These are phyloP conservation scores for Cosmopolites sordidus DNA, from an alignment of 2,888 invertebrate species.

Conservation along the genomic window DNA sequence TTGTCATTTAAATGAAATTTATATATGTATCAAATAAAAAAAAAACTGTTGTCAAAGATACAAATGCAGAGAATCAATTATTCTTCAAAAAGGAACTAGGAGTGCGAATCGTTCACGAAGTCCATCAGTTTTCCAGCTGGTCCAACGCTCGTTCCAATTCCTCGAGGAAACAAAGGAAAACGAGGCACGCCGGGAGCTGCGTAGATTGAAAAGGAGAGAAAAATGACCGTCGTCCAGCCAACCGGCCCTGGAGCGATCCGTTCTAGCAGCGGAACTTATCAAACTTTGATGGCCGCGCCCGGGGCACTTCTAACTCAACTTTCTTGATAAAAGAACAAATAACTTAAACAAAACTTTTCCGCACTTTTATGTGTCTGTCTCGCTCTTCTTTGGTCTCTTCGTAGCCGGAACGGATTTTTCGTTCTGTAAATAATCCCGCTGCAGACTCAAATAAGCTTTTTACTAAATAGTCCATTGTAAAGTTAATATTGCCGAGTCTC, in stretches of 20 bases:
- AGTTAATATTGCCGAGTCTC: no score
- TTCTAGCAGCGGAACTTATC: conserved; percentile 44
- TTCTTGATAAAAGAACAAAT: conserved; percentile 49
- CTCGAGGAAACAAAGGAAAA: conserved; percentile 35
- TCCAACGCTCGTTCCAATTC: conserved; percentile 15
- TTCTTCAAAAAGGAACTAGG: no score
- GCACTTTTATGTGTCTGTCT: conserved; percentile 19
- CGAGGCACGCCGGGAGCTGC: conserved; percentile 36
- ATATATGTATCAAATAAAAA: no score
- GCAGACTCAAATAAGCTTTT: no score
- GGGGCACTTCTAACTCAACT: conserved; percentile 42
- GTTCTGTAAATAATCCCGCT: conserved; percentile 15
- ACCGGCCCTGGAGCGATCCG: conserved; percentile 35
- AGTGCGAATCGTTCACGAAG: no score
- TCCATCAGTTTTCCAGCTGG: no score
- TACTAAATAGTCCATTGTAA: no score
- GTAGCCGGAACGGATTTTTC: conserved; percentile 12
- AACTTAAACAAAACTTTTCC: conserved; percentile 45
- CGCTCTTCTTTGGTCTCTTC: conserved; percentile 8
- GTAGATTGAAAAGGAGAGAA: conserved; percentile 53
- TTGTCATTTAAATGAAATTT: no score
- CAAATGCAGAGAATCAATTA: no score
- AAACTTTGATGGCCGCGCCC: conserved; percentile 49
- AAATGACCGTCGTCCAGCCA: conserved; percentile 55
- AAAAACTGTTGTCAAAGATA: no score